phyloP scores from a whole-genome alignment of 2,797 vertebrate species.

The Thunnus albacares region DNA sequence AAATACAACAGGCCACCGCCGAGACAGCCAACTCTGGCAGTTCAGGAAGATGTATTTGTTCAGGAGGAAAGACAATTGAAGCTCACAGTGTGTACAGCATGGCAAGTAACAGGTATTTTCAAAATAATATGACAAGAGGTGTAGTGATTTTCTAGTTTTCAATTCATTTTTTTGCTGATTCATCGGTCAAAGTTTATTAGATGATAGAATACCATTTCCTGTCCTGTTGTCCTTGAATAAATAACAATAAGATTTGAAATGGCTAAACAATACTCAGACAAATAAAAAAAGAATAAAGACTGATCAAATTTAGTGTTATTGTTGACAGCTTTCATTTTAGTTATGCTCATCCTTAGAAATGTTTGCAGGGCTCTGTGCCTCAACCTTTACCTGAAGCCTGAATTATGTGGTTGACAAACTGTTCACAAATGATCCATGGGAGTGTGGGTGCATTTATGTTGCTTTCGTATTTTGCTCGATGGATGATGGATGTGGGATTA shows the following conservation, averaged over 20 bases:
- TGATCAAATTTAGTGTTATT: constrained; percentile 35
- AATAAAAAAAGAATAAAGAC: constrained; percentile 22
- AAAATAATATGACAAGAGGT: constrained; percentile 10
- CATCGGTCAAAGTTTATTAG: constrained; percentile 34
- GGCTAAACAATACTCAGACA: constrained; percentile 15
- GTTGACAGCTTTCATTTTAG: constrained; percentile 44
- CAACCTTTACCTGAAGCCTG: constrained; percentile 39
- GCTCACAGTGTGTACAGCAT: constrained; percentile 3
- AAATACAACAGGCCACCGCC: constrained; percentile 36
- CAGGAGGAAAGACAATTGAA: constrained; percentile 17
- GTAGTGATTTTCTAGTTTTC: constrained; percentile 17
- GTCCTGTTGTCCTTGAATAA: constrained; percentile 41
- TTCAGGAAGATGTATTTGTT: constrained; percentile 32
- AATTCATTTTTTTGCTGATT: constrained; percentile 37
- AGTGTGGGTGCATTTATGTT: constrained; percentile 61
- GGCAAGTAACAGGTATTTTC: constrained; percentile 22
- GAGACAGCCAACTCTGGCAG: constrained; percentile 33
- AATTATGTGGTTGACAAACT: constrained; percentile 66
- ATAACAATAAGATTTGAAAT: constrained; percentile 32
- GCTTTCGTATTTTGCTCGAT: constrained; percentile 54
- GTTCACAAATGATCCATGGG: constrained; percentile 70
- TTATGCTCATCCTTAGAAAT: constrained; percentile 38
- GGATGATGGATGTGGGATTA: constrained; percentile 76
- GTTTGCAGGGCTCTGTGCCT: constrained; percentile 26
- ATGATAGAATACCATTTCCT: constrained; percentile 27